These are phyloP conservation scores for Daktulosphaira vitifoliae DNA, from an alignment of 1,140 invertebrate genomes.

Conservation along the genomic window DNA sequence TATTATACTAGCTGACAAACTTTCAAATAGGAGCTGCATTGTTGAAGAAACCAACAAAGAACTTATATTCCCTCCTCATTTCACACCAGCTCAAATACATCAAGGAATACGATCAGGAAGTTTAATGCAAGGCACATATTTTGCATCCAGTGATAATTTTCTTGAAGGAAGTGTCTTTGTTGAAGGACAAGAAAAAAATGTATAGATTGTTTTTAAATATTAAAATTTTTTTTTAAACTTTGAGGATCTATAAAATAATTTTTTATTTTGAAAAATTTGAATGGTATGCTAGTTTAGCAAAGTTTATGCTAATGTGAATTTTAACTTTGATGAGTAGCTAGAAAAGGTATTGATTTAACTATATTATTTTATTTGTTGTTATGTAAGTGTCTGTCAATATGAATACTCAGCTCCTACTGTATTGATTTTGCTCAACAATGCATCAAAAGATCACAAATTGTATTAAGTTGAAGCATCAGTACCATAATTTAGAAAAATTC, in stretches of 20 bases:
- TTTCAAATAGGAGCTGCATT: slow-evolving; percentile 57
- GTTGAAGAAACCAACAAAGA: slow-evolving; percentile 54
- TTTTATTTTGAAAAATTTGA: too few species aligned
- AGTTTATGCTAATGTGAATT: too few species aligned
- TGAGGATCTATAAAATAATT: neutral
- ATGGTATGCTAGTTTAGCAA: too few species aligned
- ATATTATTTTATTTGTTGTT: too few species aligned
- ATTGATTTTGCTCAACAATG: too few species aligned
- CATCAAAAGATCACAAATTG: too few species aligned
- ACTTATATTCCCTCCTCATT: slow-evolving; percentile 74
- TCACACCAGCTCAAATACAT: slow-evolving; percentile 65
- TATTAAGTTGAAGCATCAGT: too few species aligned
- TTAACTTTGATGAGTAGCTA: too few species aligned
- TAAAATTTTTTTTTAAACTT: neutral
- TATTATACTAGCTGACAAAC: slow-evolving; percentile 62
- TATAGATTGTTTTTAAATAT: slow-evolving; percentile 41
- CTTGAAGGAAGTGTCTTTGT: slow-evolving; percentile 85
- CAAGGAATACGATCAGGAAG: slow-evolving; percentile 69
- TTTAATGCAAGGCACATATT: slow-evolving; percentile 74
- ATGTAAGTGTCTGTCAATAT: too few species aligned
- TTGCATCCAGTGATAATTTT: slow-evolving; percentile 83
- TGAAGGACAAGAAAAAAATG: slow-evolving; percentile 63
- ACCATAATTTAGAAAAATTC: too few species aligned
- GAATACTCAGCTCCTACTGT: too few species aligned
- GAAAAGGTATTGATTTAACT: too few species aligned